A percentile compares a stretch with the other conserved stretches of the same genome.
These are phyloP conservation scores for Myotis vivesi DNA, from an alignment of 2,797 vertebrate species.

Conservation along the genomic window DNA sequence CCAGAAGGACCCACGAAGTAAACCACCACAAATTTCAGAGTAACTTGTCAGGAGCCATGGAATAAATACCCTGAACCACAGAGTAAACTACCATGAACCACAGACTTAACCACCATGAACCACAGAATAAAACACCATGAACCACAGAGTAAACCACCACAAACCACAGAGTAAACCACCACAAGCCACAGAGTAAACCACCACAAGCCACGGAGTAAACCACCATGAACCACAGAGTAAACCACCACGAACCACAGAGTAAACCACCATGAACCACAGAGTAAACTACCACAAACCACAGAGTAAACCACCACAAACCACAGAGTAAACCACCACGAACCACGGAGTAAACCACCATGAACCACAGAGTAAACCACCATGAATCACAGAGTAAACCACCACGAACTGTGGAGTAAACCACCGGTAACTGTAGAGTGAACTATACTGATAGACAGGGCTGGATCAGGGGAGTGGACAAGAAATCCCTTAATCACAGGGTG, in stretches of 20 bases:
- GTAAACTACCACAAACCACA: background rate
- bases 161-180: background rate
- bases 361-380: background rate
- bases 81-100: background rate
- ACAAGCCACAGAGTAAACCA: fast-evolving
- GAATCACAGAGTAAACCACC: fast-evolving
- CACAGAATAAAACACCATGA: fast-evolving
- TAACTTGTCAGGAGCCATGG: background rate
- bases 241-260: fast-evolving
- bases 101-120: fast-evolving
- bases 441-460: background rate
- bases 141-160: fast-evolving
- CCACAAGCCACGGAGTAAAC: fast-evolving
- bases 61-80: background rate
- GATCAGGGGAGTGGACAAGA: background rate
- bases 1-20: background rate
- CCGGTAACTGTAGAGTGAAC: background rate
- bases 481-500: background rate
- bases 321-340: too few species aligned
- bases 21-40: background rate
- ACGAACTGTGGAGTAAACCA: fast-evolving
- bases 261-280: fast-evolving
- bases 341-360: too few species aligned
- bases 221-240: background rate
- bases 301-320: too few species aligned